Base-by-base conservation (phyloP, 2,113 vertebrate species). In the Lycocorax pyrrhopterus region DNA sequence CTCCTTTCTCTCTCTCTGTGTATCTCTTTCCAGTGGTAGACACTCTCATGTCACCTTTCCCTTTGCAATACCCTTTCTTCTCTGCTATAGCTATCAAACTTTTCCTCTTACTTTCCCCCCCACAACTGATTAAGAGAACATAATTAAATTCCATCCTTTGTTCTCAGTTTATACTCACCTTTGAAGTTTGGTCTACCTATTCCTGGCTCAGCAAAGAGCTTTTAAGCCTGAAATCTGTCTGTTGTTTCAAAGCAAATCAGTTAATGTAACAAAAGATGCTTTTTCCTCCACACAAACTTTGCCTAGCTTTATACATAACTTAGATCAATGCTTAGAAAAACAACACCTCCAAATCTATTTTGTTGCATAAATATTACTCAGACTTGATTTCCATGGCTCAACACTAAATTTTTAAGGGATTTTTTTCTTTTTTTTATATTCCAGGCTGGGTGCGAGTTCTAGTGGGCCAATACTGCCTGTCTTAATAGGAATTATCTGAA, bases 81-180 rank as follows among this genome's bases (percentile, higher is more conserved):
- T 60, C 16, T 49, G 7, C 44, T 14, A 44, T 5, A 49, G 19
- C 3, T 60, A 41, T 9, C 30, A 80, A 76, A 33, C 2, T 13
- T 43, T 56, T 71, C 8, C 10, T 27, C 16, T 30, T 25, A 10
- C 0, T 0, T 4, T 11, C 13, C 4, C 26, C 26, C 1, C 9
- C 6, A 30, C n/a, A 37, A 43, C 8, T 20, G 32, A 64, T 72
- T 87, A 68, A 68, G 52, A 68, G 20, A 91, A 74, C 25, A 23
- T 46, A 64, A 18, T 62, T 74, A 46, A 84, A 82, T 72, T 72
- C 30, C 27, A 39, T 19, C 8, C 11, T 71, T 91, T 91, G 30
- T 55, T 93, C 73, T 84, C 1, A 0, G 5, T 5, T 62, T 19
- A 46, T 58, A 9, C 5, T 46, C 12, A 51, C 3, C 29, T 85